Evolutionary conservation across 2,113 vertebrate genomes (phyloP).

Genomic region (Cynocephalus volans): DNA sequence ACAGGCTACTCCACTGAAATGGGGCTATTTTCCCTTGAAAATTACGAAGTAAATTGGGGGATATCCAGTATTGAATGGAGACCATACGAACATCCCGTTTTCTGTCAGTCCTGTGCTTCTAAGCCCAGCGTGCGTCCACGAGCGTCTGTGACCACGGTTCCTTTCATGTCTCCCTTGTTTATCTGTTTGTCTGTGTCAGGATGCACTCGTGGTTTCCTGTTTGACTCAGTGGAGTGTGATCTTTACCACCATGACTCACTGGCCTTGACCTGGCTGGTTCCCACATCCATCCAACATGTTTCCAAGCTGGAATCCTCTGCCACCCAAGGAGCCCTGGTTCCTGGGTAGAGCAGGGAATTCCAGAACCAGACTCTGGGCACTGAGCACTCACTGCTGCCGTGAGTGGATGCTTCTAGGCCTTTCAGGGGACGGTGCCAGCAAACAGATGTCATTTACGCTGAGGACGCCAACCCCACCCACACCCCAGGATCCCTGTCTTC

Average conservation of each 20-base stretch:
- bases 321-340: not conserved
- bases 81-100: too few relatives aligned
- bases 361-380: not conserved
- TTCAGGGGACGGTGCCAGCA: too few relatives aligned
- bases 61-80: too few relatives aligned
- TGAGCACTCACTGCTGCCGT: too few relatives aligned
- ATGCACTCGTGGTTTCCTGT: not conserved
- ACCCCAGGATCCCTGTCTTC: not conserved
- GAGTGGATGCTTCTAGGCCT: too few relatives aligned
- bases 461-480: not conserved
- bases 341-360: not conserved
- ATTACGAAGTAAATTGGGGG: not conserved
- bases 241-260: not conserved
- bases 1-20: not conserved
- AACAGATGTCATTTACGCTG: not conserved
- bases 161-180: too few relatives aligned
- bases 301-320: not conserved
- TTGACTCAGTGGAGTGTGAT: fast-evolving
- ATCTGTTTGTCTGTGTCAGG: not conserved
- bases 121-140: too few relatives aligned
- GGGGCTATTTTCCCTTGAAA: not conserved
- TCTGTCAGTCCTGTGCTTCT: too few relatives aligned
- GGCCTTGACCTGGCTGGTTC: too few relatives aligned
- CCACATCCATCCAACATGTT: fast-evolving
- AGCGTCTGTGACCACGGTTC: fast-evolving